These are phyloP conservation scores for Phortica variegata DNA, from an alignment of 1,140 invertebrate genomes.

Conservation along the genomic window DNA sequence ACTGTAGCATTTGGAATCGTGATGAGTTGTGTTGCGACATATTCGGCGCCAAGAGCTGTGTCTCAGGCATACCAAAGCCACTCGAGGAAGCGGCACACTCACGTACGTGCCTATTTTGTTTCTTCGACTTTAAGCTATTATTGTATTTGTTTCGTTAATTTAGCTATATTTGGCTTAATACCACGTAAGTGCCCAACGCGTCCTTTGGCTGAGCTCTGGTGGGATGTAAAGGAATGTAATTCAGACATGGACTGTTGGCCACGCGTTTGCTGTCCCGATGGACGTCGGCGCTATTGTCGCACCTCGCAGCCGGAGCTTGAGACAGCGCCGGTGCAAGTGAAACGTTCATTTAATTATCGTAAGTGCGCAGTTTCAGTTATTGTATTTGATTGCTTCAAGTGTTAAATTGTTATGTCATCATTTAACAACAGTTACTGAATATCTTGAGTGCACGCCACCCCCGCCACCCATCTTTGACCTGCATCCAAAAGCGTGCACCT, in stretches of 20 bases:
- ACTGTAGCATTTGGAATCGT: slow-evolving; percentile 60
- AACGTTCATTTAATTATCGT: slow-evolving; percentile 58
- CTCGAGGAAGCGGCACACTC: slow-evolving; percentile 60
- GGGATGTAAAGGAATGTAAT: slow-evolving; percentile 66
- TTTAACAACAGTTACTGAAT: slow-evolving; percentile 59
- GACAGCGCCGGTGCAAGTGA: slow-evolving; percentile 61
- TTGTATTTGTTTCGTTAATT: background rate
- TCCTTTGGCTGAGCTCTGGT: slow-evolving; percentile 66
- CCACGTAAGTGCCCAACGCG: slow-evolving; percentile 66
- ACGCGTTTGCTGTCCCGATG: slow-evolving; percentile 70
- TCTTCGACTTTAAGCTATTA: background rate
- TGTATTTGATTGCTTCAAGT: background rate
- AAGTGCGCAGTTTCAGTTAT: slow-evolving; percentile 30
- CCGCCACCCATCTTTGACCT: slow-evolving; percentile 65
- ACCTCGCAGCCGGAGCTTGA: slow-evolving; percentile 66
- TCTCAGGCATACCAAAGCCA: slow-evolving; percentile 62
- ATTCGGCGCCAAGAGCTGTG: slow-evolving; percentile 59
- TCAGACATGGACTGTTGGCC: slow-evolving; percentile 70
- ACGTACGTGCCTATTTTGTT: slow-evolving; percentile 60
- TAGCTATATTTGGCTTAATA: slow-evolving; percentile 66
- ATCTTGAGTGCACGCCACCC: slow-evolving; percentile 70
- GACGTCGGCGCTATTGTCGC: slow-evolving; percentile 65
- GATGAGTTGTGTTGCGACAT: slow-evolving; percentile 62
- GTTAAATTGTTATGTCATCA: background rate
- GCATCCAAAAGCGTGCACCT: slow-evolving; percentile 67